phyloP scores from a whole-genome alignment of 2,888 invertebrate species.

The Agriopis aurantiaria region DNA sequence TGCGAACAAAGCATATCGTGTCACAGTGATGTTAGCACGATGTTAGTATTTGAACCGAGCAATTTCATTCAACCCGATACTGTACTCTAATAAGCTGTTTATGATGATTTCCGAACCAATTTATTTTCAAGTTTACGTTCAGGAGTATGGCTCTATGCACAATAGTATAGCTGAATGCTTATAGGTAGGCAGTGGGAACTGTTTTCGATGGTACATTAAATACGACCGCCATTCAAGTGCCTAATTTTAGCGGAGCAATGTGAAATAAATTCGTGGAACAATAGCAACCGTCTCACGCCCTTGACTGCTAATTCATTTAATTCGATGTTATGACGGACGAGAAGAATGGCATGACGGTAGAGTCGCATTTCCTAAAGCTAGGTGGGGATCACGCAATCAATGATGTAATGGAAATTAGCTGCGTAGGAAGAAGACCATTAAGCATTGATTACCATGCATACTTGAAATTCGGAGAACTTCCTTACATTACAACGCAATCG shows the following conservation, averaged over 20 bases:
- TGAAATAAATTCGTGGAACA: slow-evolving; percentile 48
- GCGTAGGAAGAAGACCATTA: slow-evolving; percentile 40
- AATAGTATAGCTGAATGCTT: slow-evolving; percentile 12
- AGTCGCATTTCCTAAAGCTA: slow-evolving; percentile 24
- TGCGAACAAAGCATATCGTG: slow-evolving; percentile 30
- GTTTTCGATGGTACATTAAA: slow-evolving; percentile 18
- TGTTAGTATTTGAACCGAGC: slow-evolving; percentile 22
- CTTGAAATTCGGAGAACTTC: slow-evolving; percentile 13
- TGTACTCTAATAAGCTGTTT: slow-evolving; percentile 35
- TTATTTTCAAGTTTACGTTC: slow-evolving; percentile 16
- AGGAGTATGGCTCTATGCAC: background rate
- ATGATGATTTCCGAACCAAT: slow-evolving; percentile 32
- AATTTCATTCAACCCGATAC: slow-evolving; percentile 38
- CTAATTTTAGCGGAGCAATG: slow-evolving; percentile 47
- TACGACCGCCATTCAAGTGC: slow-evolving; percentile 35
- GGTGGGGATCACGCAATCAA: slow-evolving; percentile 29
- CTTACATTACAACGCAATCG: slow-evolving; percentile 5
- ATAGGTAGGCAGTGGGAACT: slow-evolving; percentile 11
- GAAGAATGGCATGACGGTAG: slow-evolving; percentile 39
- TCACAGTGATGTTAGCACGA: slow-evolving; percentile 10
- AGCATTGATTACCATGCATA: slow-evolving; percentile 23
- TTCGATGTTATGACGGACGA: slow-evolving; percentile 43
- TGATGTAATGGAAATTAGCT: slow-evolving; percentile 43
- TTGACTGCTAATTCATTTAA: slow-evolving; percentile 48
- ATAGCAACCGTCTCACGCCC: slow-evolving; percentile 46